Evolutionary conservation across 2,888 invertebrate genomes (phyloP), one percentile per base, ranked within the genome.

Genomic region (Amphipyra tragopoginis): DNA sequence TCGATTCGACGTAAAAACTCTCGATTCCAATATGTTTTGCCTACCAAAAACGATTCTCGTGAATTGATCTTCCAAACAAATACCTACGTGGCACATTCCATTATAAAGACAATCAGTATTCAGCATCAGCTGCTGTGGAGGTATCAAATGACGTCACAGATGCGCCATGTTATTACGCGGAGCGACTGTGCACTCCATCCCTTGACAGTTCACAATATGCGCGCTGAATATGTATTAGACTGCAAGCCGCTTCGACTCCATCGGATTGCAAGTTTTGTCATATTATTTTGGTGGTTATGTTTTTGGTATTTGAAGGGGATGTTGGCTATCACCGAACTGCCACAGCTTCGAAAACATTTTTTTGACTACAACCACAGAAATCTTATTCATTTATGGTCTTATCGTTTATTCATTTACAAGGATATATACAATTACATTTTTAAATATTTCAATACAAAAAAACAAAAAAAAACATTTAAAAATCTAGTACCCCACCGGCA

Each of bases 181-280:
- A 38, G 42, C 29, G 42, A 14, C 36, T 9, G 15, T 29, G 54
- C 64, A 42, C 11, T 43, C 38, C 21, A 51, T 36, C 50, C 29
- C 49, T 43, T 29, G 50, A 40, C 52, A 34, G 60, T 44, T 60
- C 47, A 67, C 65, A 61, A 49, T 55, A 60, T 65, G 63, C 65
- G 54, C 34, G 9, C 57, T 77, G 69, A 75, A 77, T 77, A 77
- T 72, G 65, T 64, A 77, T 77, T 56, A 69, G 65, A 42, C 15
- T 47, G 50, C 57, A 60, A 50, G 34, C 39, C 14, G 40, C n/a
- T 48, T 59, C 45, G 36, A 54, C 65, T 73, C 36, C 52, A 72
- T 63, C 58, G 38, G 21, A 53, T 62, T 50, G 21, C 45, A 50
- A 43, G 42, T 60, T 57, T 9, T 51, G 56, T 26, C 43, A 43